phyloP scores from a whole-genome alignment of 1,140 invertebrate species.

The Drosophila simulans region DNA sequence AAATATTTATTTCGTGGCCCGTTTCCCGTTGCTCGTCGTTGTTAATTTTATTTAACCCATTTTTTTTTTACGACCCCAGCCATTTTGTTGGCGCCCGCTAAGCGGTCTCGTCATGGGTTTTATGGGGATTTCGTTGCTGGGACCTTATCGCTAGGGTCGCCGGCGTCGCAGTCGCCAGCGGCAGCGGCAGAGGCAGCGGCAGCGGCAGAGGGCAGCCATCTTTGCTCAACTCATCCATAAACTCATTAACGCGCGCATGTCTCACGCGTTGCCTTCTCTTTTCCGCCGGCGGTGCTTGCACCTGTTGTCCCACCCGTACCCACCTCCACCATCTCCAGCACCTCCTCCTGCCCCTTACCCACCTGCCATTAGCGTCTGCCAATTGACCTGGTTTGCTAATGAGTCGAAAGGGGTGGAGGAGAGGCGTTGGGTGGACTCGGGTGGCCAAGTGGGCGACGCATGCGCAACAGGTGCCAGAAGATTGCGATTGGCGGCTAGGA shows the following conservation, averaged over 20 bases:
- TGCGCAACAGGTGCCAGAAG: constrained; percentile 13
- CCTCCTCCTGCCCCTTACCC: neutral
- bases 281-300: constrained; percentile 9
- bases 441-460: constrained; percentile 10
- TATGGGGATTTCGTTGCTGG: constrained; percentile 55
- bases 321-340: neutral
- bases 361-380: constrained; percentile 43
- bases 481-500: constrained; percentile 6
- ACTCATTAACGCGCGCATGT: constrained; percentile 70
- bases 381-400: constrained; percentile 53
- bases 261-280: constrained; percentile 48
- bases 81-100: constrained; percentile 57
- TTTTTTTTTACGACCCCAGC: constrained; percentile 31
- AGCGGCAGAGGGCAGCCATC: constrained; percentile 44
- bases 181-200: neutral
- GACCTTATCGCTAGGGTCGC: constrained; percentile 33
- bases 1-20: constrained; percentile 37
- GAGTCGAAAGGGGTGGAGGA: neutral
- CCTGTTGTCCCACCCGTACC: constrained; percentile 11
- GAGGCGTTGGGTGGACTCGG: neutral
- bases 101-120: constrained; percentile 70
- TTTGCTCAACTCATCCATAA: constrained; percentile 70
- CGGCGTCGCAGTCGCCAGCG: constrained; percentile 1
- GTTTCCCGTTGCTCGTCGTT: constrained; percentile 13
- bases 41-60: constrained; percentile 14